phyloP scores from a whole-genome alignment of 2,797 vertebrate species.

The Anniella stebbinsi region DNA sequence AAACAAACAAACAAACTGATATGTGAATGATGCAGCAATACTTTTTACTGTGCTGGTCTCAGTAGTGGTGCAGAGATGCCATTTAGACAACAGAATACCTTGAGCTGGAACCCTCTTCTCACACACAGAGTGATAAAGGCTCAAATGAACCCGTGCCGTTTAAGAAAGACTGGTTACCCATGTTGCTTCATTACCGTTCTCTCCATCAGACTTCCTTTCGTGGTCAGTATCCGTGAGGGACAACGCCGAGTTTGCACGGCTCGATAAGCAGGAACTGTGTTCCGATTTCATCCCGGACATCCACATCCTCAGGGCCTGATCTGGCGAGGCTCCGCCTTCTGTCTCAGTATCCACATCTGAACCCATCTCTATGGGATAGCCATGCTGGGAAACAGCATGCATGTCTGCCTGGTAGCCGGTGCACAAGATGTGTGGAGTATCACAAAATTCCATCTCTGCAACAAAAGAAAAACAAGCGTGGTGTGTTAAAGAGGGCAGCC shows the following conservation, averaged over 20 bases:
- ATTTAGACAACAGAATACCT: no score
- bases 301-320: constrained; percentile 94
- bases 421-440: constrained; percentile 86
- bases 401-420: constrained; percentile 88
- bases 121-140: background rate
- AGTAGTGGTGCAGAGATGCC: no score
- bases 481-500: background rate
- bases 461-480: constrained; percentile 37
- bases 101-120: background rate
- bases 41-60: no score
- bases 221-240: constrained; percentile 98
- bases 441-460: constrained; percentile 92
- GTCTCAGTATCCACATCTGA: constrained; percentile 95
- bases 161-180: constrained; percentile 24
- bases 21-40: no score
- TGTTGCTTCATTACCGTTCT: constrained; percentile 88
- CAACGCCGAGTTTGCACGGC: constrained; percentile 94
- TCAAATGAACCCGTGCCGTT: constrained; percentile 29
- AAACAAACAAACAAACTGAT: no score
- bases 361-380: constrained; percentile 89
- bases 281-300: constrained; percentile 95
- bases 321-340: constrained; percentile 90
- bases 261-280: constrained; percentile 95
- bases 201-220: constrained; percentile 95
- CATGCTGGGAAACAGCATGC: constrained; percentile 82